Conservation (phyloP, 1,140 invertebrate genomes). For the Macrobrachium nipponense region DNA sequence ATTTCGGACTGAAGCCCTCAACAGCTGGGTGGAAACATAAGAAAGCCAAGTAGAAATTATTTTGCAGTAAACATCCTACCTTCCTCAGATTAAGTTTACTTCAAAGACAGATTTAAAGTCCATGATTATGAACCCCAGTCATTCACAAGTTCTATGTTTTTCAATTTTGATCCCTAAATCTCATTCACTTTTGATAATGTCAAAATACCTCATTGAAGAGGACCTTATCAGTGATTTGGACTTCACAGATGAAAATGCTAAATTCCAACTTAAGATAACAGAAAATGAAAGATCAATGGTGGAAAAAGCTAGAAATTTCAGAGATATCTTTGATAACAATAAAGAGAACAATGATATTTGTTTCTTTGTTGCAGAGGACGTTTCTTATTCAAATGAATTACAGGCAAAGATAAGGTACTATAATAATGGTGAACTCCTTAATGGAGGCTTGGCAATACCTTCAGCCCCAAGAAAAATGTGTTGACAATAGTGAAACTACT, state of each 20-base stretch:
- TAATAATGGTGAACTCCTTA: background rate
- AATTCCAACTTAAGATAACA: background rate
- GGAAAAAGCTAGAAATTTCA: background rate
- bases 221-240: background rate
- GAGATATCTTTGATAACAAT: background rate
- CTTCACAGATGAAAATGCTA: background rate
- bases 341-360: background rate
- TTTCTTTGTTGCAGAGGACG: background rate
- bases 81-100: conserved; percentile 9
- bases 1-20: background rate
- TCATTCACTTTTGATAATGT: conserved; percentile 5
- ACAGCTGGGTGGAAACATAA: background rate
- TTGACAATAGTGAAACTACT: background rate
- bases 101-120: conserved; percentile 20
- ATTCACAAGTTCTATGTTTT: conserved; percentile 6
- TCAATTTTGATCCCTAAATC: background rate
- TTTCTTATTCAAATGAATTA: conserved; percentile 3
- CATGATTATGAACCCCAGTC: conserved; percentile 4
- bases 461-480: background rate
- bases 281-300: background rate
- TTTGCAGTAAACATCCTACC: background rate
- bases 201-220: background rate
- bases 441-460: background rate
- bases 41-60: conserved; percentile 5
- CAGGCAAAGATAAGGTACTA: background rate